These are phyloP conservation scores for Spilosoma lubricipeda DNA, from an alignment of 2,888 invertebrate genomes.

Conservation along the genomic window DNA sequence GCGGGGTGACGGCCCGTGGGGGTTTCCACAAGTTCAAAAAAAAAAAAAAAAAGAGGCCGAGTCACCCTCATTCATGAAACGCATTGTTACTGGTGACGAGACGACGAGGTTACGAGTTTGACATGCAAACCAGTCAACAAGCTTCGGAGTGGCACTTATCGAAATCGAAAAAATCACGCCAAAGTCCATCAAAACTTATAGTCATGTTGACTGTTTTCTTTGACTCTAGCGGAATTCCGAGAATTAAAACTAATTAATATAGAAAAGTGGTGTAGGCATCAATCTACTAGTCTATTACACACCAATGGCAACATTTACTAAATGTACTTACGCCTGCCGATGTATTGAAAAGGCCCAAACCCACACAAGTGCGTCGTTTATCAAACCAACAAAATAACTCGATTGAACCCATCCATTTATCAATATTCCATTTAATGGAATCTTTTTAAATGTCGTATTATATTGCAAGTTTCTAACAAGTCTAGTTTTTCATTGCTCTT, in stretches of 20 bases:
- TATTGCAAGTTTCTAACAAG: neutral
- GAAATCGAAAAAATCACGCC: too few species aligned
- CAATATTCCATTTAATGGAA: slow-evolving; percentile 44
- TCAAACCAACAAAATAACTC: slow-evolving; percentile 52
- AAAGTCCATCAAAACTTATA: too few species aligned
- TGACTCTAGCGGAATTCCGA: too few species aligned
- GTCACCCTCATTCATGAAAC: too few species aligned
- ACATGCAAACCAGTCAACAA: too few species aligned
- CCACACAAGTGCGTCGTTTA: slow-evolving; percentile 45
- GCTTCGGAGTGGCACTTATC: too few species aligned
- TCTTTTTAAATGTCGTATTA: slow-evolving; percentile 19
- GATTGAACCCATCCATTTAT: slow-evolving; percentile 54
- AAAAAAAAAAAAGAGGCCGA: too few species aligned
- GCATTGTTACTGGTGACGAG: too few species aligned
- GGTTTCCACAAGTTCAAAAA: too few species aligned
- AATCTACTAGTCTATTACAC: neutral
- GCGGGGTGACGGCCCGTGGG: too few species aligned
- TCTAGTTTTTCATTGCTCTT: slow-evolving; percentile 5
- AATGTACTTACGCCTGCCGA: slow-evolving; percentile 22
- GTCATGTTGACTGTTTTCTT: too few species aligned
- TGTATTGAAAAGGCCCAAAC: slow-evolving; percentile 41
- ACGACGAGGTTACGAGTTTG: too few species aligned
- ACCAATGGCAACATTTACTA: slow-evolving; percentile 16
- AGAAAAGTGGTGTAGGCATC: neutral
- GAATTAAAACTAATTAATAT: neutral